These are phyloP conservation scores for Xyliphius kryptos DNA, from an alignment of 2,113 vertebrate genomes.

Conservation along the genomic window DNA sequence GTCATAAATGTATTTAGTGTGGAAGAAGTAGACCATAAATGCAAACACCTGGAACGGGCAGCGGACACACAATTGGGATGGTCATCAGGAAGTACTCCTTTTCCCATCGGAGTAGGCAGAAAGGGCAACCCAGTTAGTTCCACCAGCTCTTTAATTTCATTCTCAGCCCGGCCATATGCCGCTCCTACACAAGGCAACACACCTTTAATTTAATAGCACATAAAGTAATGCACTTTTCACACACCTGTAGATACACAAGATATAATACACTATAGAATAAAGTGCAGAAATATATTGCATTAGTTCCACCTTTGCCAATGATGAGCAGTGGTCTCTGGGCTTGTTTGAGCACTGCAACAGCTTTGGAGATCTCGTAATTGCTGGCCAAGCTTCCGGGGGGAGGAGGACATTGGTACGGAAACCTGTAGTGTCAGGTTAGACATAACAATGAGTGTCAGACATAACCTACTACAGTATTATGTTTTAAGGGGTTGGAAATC, in stretches of 20 bases:
- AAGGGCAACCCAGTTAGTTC: constrained; percentile 78
- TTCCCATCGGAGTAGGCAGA: constrained; percentile 94
- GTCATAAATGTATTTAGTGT: too few species aligned
- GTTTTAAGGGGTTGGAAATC: too few species aligned
- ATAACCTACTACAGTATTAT: too few species aligned
- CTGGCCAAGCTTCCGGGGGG: constrained; percentile 76
- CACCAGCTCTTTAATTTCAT: constrained; percentile 71
- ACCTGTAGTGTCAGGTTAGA: too few species aligned
- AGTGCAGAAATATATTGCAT: too few species aligned
- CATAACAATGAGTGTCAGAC: too few species aligned
- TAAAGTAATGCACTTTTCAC: too few species aligned
- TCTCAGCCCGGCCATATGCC: constrained; percentile 80
- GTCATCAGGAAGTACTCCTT: constrained; percentile 86
- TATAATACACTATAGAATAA: too few species aligned
- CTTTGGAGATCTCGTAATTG: constrained; percentile 55
- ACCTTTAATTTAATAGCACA: too few species aligned
- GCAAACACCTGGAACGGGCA: constrained; percentile 91
- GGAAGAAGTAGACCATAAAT: too few species aligned
- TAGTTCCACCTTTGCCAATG: constrained; percentile 90
- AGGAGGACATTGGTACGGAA: constrained; percentile 68
- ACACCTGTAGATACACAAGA: too few species aligned
- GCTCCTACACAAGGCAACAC: too few species aligned
- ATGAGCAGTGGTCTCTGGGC: constrained; percentile 82
- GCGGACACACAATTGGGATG: constrained; percentile 86
- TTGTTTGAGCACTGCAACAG: constrained; percentile 61